Percentiles rank a stretch among this genome's conserved stretches.
Conservation (phyloP, 2,797 vertebrate species). For the Petrocephalus sullivani region DNA sequence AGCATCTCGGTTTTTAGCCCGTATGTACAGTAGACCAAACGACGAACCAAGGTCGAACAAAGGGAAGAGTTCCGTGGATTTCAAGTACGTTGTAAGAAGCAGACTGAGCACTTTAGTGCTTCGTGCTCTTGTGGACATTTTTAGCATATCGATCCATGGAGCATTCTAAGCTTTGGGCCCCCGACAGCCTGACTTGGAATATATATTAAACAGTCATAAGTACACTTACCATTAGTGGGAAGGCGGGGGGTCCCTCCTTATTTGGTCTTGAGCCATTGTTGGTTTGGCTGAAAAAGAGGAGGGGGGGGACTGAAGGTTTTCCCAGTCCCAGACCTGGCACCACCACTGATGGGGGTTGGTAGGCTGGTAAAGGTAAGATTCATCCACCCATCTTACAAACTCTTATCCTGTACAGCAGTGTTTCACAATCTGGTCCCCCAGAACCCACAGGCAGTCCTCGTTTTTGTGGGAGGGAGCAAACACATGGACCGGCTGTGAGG, state of each 20-base stretch:
- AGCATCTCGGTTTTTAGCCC: neutral
- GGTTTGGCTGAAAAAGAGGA: neutral
- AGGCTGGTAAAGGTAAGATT: neutral
- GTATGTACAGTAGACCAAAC: neutral
- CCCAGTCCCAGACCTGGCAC: neutral
- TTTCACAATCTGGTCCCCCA: too few species aligned
- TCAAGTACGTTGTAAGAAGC: constrained; percentile 8
- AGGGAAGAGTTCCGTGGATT: neutral
- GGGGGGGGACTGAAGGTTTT: constrained; percentile 28
- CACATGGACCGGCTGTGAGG: too few species aligned
- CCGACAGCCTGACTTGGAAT: constrained; percentile 34
- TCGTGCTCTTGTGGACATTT: constrained; percentile 49
- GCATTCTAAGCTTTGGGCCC: constrained; percentile 39
- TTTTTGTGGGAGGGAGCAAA: too few species aligned
- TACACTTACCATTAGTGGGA: constrained; percentile 46
- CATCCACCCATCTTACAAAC: neutral
- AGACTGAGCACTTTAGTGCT: constrained; percentile 33
- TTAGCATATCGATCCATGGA: constrained; percentile 57
- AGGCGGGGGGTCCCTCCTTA: neutral
- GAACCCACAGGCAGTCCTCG: too few species aligned
- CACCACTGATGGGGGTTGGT: neutral
- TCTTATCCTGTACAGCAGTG: neutral
- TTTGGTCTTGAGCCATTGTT: neutral
- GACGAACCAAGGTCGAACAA: neutral
- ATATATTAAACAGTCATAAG: constrained; percentile 49